Base-by-base conservation (phyloP, 2,888 invertebrate species). In the Coelopa pilipes region DNA sequence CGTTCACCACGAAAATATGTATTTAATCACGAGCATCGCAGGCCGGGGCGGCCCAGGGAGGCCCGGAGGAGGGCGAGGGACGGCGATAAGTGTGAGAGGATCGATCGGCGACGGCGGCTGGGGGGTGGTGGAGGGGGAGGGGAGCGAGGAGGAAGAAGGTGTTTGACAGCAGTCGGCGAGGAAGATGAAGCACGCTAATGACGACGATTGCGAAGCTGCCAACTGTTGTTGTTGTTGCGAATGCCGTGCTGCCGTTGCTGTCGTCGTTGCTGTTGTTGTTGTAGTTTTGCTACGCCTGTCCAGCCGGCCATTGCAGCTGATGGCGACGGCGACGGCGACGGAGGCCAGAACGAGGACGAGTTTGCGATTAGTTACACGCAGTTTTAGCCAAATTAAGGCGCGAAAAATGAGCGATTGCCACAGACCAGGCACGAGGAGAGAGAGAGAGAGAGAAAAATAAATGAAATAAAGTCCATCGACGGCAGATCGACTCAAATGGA, bases 21-120 rank as follows among this genome's bases (percentile, higher is more conserved):
- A 53, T 69, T 69, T 69, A 69, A 69, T 69, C 69, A 69, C 69
- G 60, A 70, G 49, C 60, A 70, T 60, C 70, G 24, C n/a, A n/a
- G n/a, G 53, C 21, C 17, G 21, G 7, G 34, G 4, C 2, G 34
- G 7, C 34, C 2, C 2, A 34, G 34, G 7, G 34, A 34, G 34
- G 7, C n/a, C n/a, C n/a, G 34, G 7, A 7, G 7, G n/a, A 17
- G 49, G 19, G 46, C 47, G 60, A 66, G 47, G 15, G 49, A 62
- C 7, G 46, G 34, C 34, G 34, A 34, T 34, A 34, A 55, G 68
- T 53, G 34, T 55, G 34, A 53, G 50, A 46, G 34, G 34, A 34
- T 4, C 4, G 34, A 34, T 34, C 34, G 7, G 34, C 2, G 7
- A 34, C n/a, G n/a, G n/a, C n/a, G n/a, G 24, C 15, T 24, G 34